Conservation (phyloP, 2,797 vertebrate species). For the Typhlichthys eigenmanni region DNA sequence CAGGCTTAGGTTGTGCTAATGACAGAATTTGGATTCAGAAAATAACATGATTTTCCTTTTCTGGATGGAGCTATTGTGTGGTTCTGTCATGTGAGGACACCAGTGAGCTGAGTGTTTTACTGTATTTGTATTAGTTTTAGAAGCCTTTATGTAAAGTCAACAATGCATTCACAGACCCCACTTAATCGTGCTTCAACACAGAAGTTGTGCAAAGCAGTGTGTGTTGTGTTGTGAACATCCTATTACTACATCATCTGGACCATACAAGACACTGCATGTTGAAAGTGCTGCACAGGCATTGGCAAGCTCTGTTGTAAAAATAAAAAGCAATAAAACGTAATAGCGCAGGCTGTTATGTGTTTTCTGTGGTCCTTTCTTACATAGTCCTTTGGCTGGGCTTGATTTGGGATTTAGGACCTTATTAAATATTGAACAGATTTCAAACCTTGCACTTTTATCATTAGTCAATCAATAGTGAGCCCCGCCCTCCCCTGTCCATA, state of each 20-base stretch:
- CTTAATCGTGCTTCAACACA: conserved; percentile 2
- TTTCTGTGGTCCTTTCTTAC: no score
- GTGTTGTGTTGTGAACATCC: conserved; percentile 8
- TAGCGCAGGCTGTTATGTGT: no score
- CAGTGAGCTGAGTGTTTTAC: conserved; percentile 14
- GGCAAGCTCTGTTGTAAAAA: not conserved
- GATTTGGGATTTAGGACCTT: no score
- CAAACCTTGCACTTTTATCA: not conserved
- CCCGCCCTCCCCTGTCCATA: not conserved
- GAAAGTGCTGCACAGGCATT: not conserved
- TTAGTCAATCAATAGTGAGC: conserved; percentile 1
- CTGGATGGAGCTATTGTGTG: not conserved
- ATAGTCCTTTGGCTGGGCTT: no score
- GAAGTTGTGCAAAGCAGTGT: conserved; percentile 34
- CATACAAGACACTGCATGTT: conserved; percentile 1
- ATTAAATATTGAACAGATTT: not conserved
- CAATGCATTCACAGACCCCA: not conserved
- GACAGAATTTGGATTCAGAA: conserved; percentile 17
- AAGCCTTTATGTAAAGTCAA: not conserved
- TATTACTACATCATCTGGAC: conserved; percentile 21
- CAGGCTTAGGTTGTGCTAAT: conserved; percentile 37
- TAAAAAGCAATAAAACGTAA: not conserved
- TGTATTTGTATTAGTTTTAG: not conserved
- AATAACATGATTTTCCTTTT: conserved; percentile 12
- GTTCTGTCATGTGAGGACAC: conserved; percentile 44